These are phyloP conservation scores for Forbesichthys agassizii DNA, from an alignment of 2,113 vertebrate genomes.

Conservation along the genomic window DNA sequence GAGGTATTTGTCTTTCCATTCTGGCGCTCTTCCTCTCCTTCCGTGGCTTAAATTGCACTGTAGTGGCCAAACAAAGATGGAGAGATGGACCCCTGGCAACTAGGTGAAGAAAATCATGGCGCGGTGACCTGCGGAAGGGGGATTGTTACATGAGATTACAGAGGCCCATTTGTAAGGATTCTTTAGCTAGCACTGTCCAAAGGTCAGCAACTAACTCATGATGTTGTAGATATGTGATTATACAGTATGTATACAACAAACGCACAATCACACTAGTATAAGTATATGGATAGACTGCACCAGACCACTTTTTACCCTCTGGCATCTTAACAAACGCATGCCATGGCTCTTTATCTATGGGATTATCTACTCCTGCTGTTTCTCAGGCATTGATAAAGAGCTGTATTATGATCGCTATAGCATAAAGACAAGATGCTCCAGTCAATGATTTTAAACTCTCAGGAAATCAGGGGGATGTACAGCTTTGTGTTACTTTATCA, in stretches of 20 bases:
- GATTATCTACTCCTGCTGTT: slow-evolving; percentile 38
- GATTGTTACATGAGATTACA: slow-evolving; percentile 38
- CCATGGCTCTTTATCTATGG: slow-evolving; percentile 52
- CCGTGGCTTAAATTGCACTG: slow-evolving; percentile 53
- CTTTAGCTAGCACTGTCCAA: slow-evolving; percentile 64
- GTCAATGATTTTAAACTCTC: slow-evolving; percentile 50
- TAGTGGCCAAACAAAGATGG: slow-evolving; percentile 36
- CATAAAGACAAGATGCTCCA: slow-evolving; percentile 27
- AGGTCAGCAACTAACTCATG: slow-evolving; percentile 34
- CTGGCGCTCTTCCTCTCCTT: slow-evolving; percentile 43
- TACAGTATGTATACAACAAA: slow-evolving; percentile 15
- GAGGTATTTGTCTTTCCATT: slow-evolving; percentile 24
- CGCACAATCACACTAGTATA: slow-evolving; percentile 49
- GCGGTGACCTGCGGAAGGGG: slow-evolving; percentile 44
- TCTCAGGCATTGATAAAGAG: slow-evolving; percentile 60
- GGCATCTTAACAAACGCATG: slow-evolving; percentile 22
- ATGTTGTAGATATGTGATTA: slow-evolving; percentile 52
- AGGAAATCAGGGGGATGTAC: slow-evolving; percentile 60
- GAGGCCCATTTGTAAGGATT: slow-evolving; percentile 39
- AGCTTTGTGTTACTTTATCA: slow-evolving; percentile 31
- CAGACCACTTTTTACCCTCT: slow-evolving; percentile 23
- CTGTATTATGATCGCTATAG: slow-evolving; percentile 38
- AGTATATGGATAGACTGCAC: slow-evolving; percentile 39
- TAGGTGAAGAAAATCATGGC: slow-evolving; percentile 32
- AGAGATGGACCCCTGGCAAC: slow-evolving; percentile 29